These are phyloP conservation scores for Morpho achilles DNA, from an alignment of 2,888 invertebrate species.

Conservation along the genomic window DNA sequence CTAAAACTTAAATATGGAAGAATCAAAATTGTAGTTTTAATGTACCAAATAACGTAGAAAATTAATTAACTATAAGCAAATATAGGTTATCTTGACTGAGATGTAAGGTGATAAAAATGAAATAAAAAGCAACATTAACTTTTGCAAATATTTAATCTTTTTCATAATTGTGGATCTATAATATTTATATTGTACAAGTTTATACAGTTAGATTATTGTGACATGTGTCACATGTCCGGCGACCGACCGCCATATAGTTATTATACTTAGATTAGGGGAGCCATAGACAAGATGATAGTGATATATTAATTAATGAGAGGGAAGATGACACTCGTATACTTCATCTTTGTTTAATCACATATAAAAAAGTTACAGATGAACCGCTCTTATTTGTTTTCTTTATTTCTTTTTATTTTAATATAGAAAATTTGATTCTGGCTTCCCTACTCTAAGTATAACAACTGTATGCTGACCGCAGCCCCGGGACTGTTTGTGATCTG, in stretches of 20 bases:
- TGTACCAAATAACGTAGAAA: conserved; percentile 44
- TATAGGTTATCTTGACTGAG: conserved; percentile 1
- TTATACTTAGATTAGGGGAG: no score
- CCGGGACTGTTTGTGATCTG: conserved; percentile 49
- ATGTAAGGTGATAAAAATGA: conserved; percentile 21
- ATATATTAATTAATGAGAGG: no score
- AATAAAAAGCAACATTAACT: conserved; percentile 70
- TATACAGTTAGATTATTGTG: conserved; percentile 71
- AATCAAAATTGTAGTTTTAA: conserved; percentile 33
- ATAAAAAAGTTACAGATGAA: no score
- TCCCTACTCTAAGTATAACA: no score
- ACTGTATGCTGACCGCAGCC: conserved; percentile 4
- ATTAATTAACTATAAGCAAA: conserved; percentile 8
- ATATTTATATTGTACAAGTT: conserved; percentile 79
- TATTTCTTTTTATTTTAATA: no score
- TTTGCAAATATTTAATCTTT: conserved; percentile 81
- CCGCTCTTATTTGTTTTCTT: no score
- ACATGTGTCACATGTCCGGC: conserved; percentile 28
- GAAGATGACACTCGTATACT: no score
- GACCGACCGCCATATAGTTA: no score
- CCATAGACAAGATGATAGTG: no score
- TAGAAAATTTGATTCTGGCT: no score
- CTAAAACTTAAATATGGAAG: conserved; percentile 30
- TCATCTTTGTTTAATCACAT: no score
- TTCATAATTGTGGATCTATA: conserved; percentile 81